Evolutionary conservation across 2,113 vertebrate species (phyloP), one percentile per base, ranked within the genome.

Genomic region (Cyphomyrus plagiostoma): DNA sequence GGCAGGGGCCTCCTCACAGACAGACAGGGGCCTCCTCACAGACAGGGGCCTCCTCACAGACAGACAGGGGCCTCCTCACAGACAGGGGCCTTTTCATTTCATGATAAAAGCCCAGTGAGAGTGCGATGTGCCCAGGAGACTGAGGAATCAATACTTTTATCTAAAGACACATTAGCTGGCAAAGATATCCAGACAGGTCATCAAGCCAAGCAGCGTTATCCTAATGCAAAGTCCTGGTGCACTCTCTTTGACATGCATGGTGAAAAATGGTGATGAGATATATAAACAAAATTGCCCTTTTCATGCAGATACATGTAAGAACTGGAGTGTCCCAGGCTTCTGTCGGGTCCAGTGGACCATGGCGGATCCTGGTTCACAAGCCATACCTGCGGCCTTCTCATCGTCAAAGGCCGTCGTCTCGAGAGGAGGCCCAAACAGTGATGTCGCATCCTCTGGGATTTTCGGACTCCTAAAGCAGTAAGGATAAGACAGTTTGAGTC

Each of bases 351-450:
- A 42, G 4, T 42, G 35, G 15, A 80, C 26, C 62, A 30, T 3
- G 62, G 62, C 21, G 8, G 62, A 66, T 26, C 9, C 23, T 30
- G 9, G 58, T 26, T n/a, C 26, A 3, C 3, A 13, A 70, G 62
- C 26, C n/a, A 84, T 96, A 97, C 97, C 97, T 30, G 97, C 96
- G 45, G 95, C 89, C 91, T 96, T 96, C 85, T 96, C 95, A 90
- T 94, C 96, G 90, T 97, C 95, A 0, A 97, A 97, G 46, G 96
- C 95, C 0, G 95, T 96, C 0, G 95, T 97, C 93, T 98, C 96
- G 92, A 98, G 93, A 0, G 97, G 97, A 91, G 96, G 96, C 56
- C 97, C 97, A 0, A 98, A 99, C 91, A 99, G 97, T 0, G 95
- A 92, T 0, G 94, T 91, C 0, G 96, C 88, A 7, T 97, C 97